Percentiles rank a stretch among this genome's conserved stretches.
phyloP scores from a whole-genome alignment of 1,140 invertebrate species.

The Charaxes varanes region DNA sequence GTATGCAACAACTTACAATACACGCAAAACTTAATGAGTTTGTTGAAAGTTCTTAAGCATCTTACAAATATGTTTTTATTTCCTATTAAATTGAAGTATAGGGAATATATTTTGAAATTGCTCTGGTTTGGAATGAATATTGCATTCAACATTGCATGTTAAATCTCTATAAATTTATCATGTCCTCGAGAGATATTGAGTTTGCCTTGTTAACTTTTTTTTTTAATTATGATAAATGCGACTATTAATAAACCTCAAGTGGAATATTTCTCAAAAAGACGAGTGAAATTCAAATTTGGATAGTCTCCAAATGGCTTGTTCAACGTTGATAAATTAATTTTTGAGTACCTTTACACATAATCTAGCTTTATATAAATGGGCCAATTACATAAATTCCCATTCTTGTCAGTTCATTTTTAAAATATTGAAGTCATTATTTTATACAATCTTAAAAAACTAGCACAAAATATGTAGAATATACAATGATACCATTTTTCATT shows the following conservation, averaged over 20 bases:
- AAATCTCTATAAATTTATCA: not conserved
- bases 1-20: too few species aligned
- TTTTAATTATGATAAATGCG: constrained; percentile 21
- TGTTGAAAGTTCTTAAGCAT: too few species aligned
- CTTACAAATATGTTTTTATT: too few species aligned
- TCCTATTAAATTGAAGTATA: too few species aligned
- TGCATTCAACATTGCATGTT: constrained; percentile 1
- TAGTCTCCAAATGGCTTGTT: constrained; percentile 34
- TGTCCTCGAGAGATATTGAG: constrained; percentile 1
- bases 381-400: constrained; percentile 18
- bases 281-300: constrained; percentile 37
- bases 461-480: too few species aligned
- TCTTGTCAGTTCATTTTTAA: constrained; percentile 8
- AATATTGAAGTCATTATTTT: constrained; percentile 1
- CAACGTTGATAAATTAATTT: constrained; percentile 31
- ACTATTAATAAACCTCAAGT: constrained; percentile 18
- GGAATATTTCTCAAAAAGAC: constrained; percentile 21
- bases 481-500: too few species aligned
- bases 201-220: constrained; percentile 13
- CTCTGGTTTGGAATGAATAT: too few species aligned
- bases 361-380: constrained; percentile 21
- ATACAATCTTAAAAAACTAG: too few species aligned
- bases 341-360: constrained; percentile 25
- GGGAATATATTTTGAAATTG: too few species aligned
- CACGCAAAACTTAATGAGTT: too few species aligned